These are phyloP conservation scores for Poeciliopsis paucimaculata DNA, from an alignment of 2,797 vertebrate species.

Conservation along the genomic window DNA sequence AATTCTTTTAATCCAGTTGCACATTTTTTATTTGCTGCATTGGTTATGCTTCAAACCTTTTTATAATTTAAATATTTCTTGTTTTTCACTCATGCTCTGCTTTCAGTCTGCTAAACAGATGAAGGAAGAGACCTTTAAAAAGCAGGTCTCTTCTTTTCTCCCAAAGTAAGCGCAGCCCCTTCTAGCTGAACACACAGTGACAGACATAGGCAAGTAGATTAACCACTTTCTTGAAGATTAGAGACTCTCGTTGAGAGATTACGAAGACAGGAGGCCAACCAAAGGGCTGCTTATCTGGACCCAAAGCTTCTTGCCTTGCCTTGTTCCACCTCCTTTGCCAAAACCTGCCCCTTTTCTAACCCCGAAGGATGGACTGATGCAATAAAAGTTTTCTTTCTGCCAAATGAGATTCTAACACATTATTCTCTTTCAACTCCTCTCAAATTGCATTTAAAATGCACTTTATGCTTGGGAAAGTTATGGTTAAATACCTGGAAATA, in stretches of 20 bases:
- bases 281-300: constrained; percentile 67
- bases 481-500: constrained; percentile 20
- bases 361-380: constrained; percentile 51
- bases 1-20: neutral
- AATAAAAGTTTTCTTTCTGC: constrained; percentile 57
- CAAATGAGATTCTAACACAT: constrained; percentile 64
- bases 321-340: constrained; percentile 49
- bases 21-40: neutral
- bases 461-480: constrained; percentile 15
- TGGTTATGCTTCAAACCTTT: neutral
- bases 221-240: constrained; percentile 73
- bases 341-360: constrained; percentile 43
- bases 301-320: constrained; percentile 53
- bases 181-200: constrained; percentile 42
- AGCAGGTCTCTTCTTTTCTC: constrained; percentile 15
- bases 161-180: constrained; percentile 45
- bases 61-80: neutral
- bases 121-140: constrained; percentile 37
- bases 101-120: neutral
- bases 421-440: constrained; percentile 55
- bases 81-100: neutral
- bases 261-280: constrained; percentile 59
- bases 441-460: constrained; percentile 50
- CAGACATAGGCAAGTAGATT: constrained; percentile 66
- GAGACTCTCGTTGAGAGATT: constrained; percentile 67